Evolutionary conservation across 2,113 vertebrate species (phyloP), one percentile per base, ranked within the genome.

Genomic region (Ranitomeya imitator): DNA sequence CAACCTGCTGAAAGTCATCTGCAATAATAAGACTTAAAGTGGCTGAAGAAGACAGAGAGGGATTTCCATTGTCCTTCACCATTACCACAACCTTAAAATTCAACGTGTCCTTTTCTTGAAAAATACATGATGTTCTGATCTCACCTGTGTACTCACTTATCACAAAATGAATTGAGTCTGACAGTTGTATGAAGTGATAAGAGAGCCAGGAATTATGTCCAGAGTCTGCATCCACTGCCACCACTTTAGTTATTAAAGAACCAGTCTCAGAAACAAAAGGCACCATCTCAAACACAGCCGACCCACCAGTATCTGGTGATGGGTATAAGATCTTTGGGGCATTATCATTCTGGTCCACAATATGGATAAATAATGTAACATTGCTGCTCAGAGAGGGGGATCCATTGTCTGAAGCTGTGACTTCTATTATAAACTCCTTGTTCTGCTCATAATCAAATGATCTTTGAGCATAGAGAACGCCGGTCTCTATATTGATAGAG

Each of bases 151-250:
- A 89, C 57, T 76, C 0, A 26, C 74, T 91, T 61, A 89, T 67
- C 1, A 57, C 73, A 91, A 92, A 91, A 51, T 91, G 90, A 31
- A 8, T 51, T 26, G 77, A 11, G 84, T 93, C 92, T 67, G 92
- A 86, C 15, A 87, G 59, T 90, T 91, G 91, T 85, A 92, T 86
- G 14, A 93, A 86, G 23, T 88, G 67, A 86, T 93, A 93, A 54
- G 93, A 93, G 73, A 93, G 92, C 91, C 93, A 93, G 88, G 92
- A 89, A 86, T 94, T 94, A 90, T 94, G 93, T 87, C 92, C 92
- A 87, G 92, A 93, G 87, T 93, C 93, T 86, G 91, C 92, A 92
- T 93, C 92, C 67, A 93, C 91, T 90, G 92, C 93, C 83, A 94
- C 92, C 76, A 93, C 92, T 90, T 94, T 93, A 77, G 92, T 92